phyloP scores from a whole-genome alignment of 2,888 invertebrate species.

The Cartodere bifasciata region DNA sequence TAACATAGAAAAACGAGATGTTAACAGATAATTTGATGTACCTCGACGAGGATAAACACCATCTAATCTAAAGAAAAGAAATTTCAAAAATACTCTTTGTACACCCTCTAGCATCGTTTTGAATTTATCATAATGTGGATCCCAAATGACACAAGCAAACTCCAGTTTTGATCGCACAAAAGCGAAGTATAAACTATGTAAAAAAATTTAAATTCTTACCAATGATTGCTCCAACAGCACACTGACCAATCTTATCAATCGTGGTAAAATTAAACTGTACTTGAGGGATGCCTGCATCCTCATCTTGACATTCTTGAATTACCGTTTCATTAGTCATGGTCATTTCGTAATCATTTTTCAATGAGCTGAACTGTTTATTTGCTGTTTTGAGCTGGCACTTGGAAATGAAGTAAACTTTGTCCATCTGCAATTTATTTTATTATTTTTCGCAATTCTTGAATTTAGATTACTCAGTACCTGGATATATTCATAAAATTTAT shows the following conservation, averaged over 20 bases:
- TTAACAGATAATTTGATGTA: too few relatives aligned
- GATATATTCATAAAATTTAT: slow-evolving; percentile 78
- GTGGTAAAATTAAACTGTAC: slow-evolving; percentile 65
- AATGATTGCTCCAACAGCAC: slow-evolving; percentile 53
- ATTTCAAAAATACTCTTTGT: too few relatives aligned
- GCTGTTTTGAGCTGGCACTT: slow-evolving; percentile 81
- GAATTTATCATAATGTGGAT: too few relatives aligned
- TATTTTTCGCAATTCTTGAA: neutral
- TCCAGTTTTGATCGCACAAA: too few relatives aligned
- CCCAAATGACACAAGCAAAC: too few relatives aligned
- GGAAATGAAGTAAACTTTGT: slow-evolving; percentile 79
- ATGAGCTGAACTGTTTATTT: slow-evolving; percentile 72
- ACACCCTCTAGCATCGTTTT: too few relatives aligned
- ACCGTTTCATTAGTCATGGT: slow-evolving; percentile 57
- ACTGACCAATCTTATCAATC: slow-evolving; percentile 57
- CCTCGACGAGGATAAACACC: too few relatives aligned
- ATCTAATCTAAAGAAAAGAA: too few relatives aligned
- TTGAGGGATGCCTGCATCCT: slow-evolving; percentile 54
- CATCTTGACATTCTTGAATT: slow-evolving; percentile 32
- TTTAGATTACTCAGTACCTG: too few relatives aligned
- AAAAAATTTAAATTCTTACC: too few relatives aligned
- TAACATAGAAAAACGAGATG: too few relatives aligned
- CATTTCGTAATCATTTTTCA: slow-evolving; percentile 96
- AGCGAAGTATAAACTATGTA: too few relatives aligned
- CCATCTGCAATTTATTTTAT: slow-evolving; percentile 33